A percentile compares a stretch with the other conserved stretches of the same genome.
These are phyloP conservation scores for Lutraria rhynchaena DNA, from an alignment of 1,140 invertebrate genomes.

Conservation along the genomic window DNA sequence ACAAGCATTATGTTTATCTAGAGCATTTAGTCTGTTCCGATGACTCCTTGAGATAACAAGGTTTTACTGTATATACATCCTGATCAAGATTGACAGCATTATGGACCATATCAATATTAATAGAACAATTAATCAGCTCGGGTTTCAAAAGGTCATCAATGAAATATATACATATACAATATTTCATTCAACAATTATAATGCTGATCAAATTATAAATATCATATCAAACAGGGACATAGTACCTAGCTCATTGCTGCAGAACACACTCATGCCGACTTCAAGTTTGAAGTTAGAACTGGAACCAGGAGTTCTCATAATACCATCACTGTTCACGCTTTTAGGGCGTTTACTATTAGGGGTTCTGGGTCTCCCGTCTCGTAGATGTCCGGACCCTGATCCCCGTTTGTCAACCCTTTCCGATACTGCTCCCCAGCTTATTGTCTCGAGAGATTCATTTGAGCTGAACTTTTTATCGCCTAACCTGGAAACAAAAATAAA, in stretches of 20 bases:
- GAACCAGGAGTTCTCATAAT: conserved; percentile 74
- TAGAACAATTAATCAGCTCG: too few species aligned
- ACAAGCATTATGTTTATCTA: too few species aligned
- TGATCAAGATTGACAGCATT: too few species aligned
- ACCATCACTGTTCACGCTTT: conserved; percentile 52
- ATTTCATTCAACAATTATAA: too few species aligned
- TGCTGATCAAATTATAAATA: too few species aligned
- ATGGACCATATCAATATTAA: too few species aligned
- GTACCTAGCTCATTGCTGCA: conserved; percentile 83
- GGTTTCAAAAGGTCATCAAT: too few species aligned
- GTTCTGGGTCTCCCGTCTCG: conserved; percentile 49
- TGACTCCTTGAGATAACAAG: too few species aligned
- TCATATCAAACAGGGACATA: neutral
- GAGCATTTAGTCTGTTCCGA: too few species aligned
- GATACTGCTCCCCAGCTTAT: conserved; percentile 79
- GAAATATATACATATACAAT: too few species aligned
- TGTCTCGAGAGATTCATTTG: conserved; percentile 77
- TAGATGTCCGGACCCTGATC: conserved; percentile 2
- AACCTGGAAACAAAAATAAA: too few species aligned
- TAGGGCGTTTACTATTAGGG: conserved; percentile 43
- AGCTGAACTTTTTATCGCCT: conserved; percentile 76
- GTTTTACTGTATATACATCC: too few species aligned
- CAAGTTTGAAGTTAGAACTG: conserved; percentile 74
- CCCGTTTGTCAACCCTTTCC: conserved; percentile 71
- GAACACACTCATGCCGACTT: conserved; percentile 82